Percentiles rank a stretch among this genome's conserved stretches.
These are phyloP conservation scores for Ametastegia equiseti DNA, from an alignment of 2,888 invertebrate species.

Conservation along the genomic window DNA sequence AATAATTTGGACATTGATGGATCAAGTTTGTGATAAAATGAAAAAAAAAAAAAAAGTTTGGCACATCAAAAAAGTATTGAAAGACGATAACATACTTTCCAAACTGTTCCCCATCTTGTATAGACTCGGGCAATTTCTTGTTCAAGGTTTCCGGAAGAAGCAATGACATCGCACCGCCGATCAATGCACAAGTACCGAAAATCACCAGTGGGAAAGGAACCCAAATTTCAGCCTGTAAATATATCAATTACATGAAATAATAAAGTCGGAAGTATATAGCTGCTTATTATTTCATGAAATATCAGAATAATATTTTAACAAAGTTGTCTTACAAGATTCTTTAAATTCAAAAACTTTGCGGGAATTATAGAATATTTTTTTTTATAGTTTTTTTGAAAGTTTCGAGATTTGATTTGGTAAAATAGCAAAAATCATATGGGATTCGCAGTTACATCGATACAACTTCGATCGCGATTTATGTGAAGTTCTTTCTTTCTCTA, in stretches of 20 bases:
- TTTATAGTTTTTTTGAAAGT: too few relatives aligned
- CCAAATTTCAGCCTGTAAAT: conserved; percentile 78
- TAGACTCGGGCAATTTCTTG: conserved; percentile 82
- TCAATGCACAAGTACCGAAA: conserved; percentile 79
- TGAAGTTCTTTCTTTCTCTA: too few relatives aligned
- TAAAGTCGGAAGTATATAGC: not conserved
- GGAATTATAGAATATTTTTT: too few relatives aligned
- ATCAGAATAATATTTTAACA: too few relatives aligned
- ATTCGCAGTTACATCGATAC: too few relatives aligned
- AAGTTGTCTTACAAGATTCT: too few relatives aligned
- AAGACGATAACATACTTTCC: conserved; percentile 76
- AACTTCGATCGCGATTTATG: too few relatives aligned
- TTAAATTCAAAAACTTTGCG: too few relatives aligned
- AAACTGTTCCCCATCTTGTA: conserved; percentile 82
- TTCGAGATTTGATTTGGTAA: too few relatives aligned
- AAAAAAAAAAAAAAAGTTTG: not conserved
- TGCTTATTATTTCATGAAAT: too few relatives aligned
- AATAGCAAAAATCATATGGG: too few relatives aligned
- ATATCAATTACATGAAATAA: not conserved
- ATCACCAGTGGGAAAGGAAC: conserved; percentile 80
- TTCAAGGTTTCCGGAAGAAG: conserved; percentile 83
- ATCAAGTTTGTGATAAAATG: not conserved
- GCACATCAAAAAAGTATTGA: not conserved
- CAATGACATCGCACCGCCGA: conserved; percentile 79
- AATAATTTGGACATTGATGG: not conserved